Evolutionary conservation across 2,113 vertebrate genomes (phyloP).

Genomic region (Stictonetta naevosa): DNA sequence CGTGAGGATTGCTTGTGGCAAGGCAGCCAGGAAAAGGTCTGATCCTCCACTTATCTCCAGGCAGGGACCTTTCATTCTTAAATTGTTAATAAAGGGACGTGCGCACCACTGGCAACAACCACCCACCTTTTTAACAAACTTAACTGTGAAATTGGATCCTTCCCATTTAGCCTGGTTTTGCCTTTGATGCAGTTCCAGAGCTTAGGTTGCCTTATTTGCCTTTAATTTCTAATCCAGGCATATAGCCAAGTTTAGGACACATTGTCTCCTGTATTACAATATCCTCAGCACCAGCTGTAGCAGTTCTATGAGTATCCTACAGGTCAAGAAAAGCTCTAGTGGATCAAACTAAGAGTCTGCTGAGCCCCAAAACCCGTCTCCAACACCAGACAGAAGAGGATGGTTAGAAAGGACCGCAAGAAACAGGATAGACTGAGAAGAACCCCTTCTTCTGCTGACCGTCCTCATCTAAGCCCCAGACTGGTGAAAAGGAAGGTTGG

Average conservation of each 20-base stretch:
- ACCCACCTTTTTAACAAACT: constrained; percentile 66
- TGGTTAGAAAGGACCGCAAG: neutral
- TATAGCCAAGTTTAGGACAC: constrained; percentile 43
- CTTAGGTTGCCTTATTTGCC: constrained; percentile 62
- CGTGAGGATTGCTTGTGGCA: neutral
- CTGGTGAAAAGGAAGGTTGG: neutral
- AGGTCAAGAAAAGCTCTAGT: accelerated
- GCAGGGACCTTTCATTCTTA: constrained; percentile 27
- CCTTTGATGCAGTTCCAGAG: constrained; percentile 65
- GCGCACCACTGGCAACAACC: neutral
- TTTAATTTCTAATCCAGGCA: constrained; percentile 66
- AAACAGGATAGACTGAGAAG: neutral
- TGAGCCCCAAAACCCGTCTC: neutral
- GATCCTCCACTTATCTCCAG: constrained; percentile 5
- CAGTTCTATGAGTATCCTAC: neutral
- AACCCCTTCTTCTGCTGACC: neutral
- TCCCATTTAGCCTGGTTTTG: constrained; percentile 45
- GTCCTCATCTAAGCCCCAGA: neutral
- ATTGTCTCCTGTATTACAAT: neutral
- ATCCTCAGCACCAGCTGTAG: neutral
- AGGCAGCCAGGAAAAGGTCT: neutral
- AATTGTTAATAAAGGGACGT: constrained; percentile 50
- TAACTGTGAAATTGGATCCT: constrained; percentile 68
- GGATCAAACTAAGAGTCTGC: neutral
- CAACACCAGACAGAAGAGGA: neutral